Conservation (phyloP, 2,888 invertebrate species). For the Sipunculus nudus region DNA sequence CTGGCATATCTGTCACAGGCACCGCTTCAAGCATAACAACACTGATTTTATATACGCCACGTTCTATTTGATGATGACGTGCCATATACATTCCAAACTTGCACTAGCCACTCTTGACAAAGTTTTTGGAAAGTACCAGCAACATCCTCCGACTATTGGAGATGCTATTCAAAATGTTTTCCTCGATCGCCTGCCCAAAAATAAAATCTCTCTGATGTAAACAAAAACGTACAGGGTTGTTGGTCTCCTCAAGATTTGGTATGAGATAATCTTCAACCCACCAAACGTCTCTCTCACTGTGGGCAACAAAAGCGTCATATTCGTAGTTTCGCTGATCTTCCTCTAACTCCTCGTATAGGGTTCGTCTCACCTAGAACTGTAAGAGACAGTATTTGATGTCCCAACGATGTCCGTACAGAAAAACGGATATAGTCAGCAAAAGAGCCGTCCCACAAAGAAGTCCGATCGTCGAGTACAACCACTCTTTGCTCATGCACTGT, state of each 20-base stretch:
- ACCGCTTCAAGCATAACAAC: slow-evolving; percentile 76
- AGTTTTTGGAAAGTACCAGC: slow-evolving; percentile 74
- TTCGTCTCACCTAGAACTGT: too few relatives aligned
- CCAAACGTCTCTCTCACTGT: slow-evolving; percentile 73
- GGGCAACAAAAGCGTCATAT: slow-evolving; percentile 79
- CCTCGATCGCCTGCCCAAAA: slow-evolving; percentile 76
- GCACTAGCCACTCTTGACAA: slow-evolving; percentile 78
- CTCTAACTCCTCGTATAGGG: too few relatives aligned
- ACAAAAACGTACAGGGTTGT: slow-evolving; percentile 71
- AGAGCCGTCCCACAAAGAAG: too few relatives aligned
- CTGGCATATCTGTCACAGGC: slow-evolving; percentile 72
- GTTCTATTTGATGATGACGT: slow-evolving; percentile 69
- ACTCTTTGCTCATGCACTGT: too few relatives aligned
- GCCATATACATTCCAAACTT: slow-evolving; percentile 79
- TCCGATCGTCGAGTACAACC: too few relatives aligned
- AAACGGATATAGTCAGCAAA: too few relatives aligned
- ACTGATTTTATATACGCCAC: slow-evolving; percentile 72
- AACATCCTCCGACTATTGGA: slow-evolving; percentile 75
- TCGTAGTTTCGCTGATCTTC: too few relatives aligned
- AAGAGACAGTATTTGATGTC: too few relatives aligned
- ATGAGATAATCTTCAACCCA: slow-evolving; percentile 75
- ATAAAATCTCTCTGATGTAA: slow-evolving; percentile 79
- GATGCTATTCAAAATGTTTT: slow-evolving; percentile 78
- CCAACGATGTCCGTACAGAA: too few relatives aligned
- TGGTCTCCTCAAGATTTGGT: slow-evolving; percentile 73